phyloP scores from a whole-genome alignment of 2,113 vertebrate species.

The Oncorhynchus clarkii region DNA sequence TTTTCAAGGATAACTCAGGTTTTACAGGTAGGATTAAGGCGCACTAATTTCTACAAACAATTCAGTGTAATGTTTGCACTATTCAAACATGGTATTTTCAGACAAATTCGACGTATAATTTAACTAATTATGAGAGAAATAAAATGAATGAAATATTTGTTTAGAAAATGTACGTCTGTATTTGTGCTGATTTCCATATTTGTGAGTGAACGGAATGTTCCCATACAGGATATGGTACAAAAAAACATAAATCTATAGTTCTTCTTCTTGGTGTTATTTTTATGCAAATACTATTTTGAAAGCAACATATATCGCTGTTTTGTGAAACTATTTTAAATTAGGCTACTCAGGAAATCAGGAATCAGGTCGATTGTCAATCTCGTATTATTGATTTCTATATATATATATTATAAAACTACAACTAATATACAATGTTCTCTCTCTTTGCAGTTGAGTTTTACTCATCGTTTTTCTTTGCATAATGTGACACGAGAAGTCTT shows the following conservation, averaged over 20 bases:
- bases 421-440: neutral
- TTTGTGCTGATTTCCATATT: neutral
- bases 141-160: neutral
- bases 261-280: no score
- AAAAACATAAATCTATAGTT: no score
- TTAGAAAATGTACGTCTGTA: neutral
- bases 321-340: no score
- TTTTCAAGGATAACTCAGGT: neutral
- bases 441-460: constrained; percentile 34
- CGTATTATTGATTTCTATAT: neutral
- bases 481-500: constrained; percentile 76
- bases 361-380: no score
- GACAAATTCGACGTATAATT: constrained; percentile 40
- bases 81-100: constrained; percentile 72
- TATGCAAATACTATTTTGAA: no score
- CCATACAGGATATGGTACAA: neutral
- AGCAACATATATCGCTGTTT: no score
- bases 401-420: neutral
- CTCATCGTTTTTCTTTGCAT: constrained; percentile 59
- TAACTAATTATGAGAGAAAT: constrained; percentile 49
- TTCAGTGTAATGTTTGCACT: constrained; percentile 71
- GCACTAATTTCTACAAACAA: no score
- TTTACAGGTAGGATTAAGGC: no score
- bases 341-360: no score
- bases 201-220: neutral